Conservation (phyloP, 2,888 invertebrate genomes). For the Eupithecia insigniata region DNA sequence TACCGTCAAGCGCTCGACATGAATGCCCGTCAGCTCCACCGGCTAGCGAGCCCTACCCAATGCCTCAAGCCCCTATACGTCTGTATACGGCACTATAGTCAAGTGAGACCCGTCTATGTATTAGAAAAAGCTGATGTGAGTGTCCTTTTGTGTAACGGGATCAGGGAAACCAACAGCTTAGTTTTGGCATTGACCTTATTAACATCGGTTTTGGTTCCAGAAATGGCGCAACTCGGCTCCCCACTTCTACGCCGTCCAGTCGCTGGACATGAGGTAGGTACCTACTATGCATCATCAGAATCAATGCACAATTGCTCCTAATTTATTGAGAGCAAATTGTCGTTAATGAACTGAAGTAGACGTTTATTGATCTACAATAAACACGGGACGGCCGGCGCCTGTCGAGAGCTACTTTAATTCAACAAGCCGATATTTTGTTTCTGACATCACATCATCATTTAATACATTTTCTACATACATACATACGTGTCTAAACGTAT, state of each 20-base stretch:
- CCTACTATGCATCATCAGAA: constrained; percentile 66
- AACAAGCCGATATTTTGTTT: constrained; percentile 49
- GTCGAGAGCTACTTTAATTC: constrained; percentile 60
- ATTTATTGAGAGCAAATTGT: constrained; percentile 69
- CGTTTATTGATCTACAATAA: constrained; percentile 77
- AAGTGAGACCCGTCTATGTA: constrained; percentile 79
- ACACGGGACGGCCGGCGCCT: constrained; percentile 65
- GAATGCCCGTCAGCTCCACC: constrained; percentile 73
- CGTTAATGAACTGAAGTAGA: constrained; percentile 63
- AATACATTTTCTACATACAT: neutral
- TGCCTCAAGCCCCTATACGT: constrained; percentile 56
- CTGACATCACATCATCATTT: neutral
- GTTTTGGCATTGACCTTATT: constrained; percentile 24
- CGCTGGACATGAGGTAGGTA: constrained; percentile 77
- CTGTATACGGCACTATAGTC: constrained; percentile 71
- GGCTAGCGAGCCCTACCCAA: constrained; percentile 60
- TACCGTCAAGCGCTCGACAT: constrained; percentile 52
- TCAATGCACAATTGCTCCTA: constrained; percentile 52
- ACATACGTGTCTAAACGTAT: neutral
- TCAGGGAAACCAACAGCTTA: constrained; percentile 7
- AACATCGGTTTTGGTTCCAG: constrained; percentile 60
- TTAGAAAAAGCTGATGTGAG: constrained; percentile 75
- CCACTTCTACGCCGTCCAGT: constrained; percentile 76
- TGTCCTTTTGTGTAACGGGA: constrained; percentile 55
- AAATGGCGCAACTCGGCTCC: constrained; percentile 81